Base-by-base conservation (phyloP, 2,113 vertebrate species). In the Dascyllus trimaculatus region DNA sequence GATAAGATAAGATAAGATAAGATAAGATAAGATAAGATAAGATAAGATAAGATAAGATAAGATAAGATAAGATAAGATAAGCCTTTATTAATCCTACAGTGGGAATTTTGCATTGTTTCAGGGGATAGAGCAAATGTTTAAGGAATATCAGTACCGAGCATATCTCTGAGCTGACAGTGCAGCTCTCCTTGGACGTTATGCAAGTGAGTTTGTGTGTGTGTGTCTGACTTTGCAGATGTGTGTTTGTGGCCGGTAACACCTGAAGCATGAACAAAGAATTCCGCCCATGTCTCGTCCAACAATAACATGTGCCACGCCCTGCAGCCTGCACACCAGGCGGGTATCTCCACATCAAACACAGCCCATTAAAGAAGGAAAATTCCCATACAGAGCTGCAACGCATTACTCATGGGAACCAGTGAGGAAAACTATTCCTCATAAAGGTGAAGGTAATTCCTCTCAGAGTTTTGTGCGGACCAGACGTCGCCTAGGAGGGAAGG, bases 281-380 rank as follows among this genome's bases (percentile, higher is more conserved):
- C 80, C 81, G 21, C 78, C 78, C 61, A 53, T 24, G 78, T 84
- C 81, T 88, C 14, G 0, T 77, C 13, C 45, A 80, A 87, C 60
- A 91, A 89, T 68, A 77, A 66, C 45, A 77, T 29, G 14, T 24
- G 66, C 51, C 85, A 61, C 85, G 3, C 90, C 91, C 85, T 85
- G 61, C 43, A 62, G 60, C 51, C 49, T 69, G 26, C 69, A 70
- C 60, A 58, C 45, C 35, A 52, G 57, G 22, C 52, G 1, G 54
- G 49, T 18, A 35, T 63, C 58, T 76, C 75, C 69, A 88, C 82
- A 86, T 90, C 81, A 92, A 90, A 89, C 84, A 70, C 26, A 22
- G 71, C 24, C 64, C 48, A 66, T 63, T 66, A 72, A 40, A 57
- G 19, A 32, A 52, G 70, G 21, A 32, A 54, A 24, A 78, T 89